These are phyloP conservation scores for Otolemur garnettii DNA, from an alignment of 2,113 vertebrate genomes.

Conservation along the genomic window DNA sequence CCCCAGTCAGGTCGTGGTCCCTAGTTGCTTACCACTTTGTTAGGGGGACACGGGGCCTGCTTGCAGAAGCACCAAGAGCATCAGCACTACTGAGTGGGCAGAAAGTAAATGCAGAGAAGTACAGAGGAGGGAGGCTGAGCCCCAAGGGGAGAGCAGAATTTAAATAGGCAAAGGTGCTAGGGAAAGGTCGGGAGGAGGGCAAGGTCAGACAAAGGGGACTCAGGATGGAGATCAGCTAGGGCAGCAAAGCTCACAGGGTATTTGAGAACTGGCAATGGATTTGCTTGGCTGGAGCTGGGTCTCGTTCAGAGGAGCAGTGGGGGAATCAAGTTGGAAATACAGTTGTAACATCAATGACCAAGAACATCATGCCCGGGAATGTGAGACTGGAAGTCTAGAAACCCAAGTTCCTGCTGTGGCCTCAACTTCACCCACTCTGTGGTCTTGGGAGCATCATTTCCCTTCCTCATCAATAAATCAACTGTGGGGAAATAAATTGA, in stretches of 20 bases:
- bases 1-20: neutral
- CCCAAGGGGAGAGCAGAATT: neutral
- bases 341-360: neutral
- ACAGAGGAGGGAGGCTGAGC: neutral
- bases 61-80: neutral
- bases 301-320: neutral
- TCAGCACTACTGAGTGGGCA: neutral
- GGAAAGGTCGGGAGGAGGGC: neutral
- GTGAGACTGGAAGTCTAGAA: neutral
- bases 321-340: neutral
- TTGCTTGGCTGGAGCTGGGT: neutral
- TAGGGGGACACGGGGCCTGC: accelerated
- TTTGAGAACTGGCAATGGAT: neutral
- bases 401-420: neutral
- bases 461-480: neutral
- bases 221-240: neutral
- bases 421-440: neutral
- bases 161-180: neutral
- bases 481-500: neutral
- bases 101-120: neutral
- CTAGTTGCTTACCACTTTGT: too few relatives aligned
- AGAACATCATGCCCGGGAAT: neutral
- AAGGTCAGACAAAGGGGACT: neutral
- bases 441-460: neutral
- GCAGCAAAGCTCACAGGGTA: neutral